phyloP scores from a whole-genome alignment of 92 coral and sea anemone genomes.

The Hydrozoanthus gracilis region DNA sequence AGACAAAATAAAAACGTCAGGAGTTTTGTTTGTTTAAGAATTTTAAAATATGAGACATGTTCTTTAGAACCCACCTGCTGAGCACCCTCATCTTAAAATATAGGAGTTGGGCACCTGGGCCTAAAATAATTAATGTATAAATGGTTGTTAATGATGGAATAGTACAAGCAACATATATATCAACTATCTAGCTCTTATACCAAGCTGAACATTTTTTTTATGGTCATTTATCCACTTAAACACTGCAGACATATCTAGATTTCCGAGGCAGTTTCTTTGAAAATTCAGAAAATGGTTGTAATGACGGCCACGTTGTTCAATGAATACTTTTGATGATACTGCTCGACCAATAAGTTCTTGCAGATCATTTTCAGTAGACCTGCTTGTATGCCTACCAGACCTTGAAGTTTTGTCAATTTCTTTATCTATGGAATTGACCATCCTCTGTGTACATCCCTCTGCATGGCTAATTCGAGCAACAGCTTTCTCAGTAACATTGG shows the following conservation, averaged over 20 bases:
- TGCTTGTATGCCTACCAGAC: constrained; percentile 42
- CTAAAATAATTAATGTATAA: not conserved
- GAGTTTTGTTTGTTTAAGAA: too few species aligned
- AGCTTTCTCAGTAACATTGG: constrained; percentile 57
- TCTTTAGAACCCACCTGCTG: too few species aligned
- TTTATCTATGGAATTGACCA: constrained; percentile 29
- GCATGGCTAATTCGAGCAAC: constrained; percentile 62
- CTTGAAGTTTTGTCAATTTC: constrained; percentile 19
- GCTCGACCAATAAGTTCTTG: constrained; percentile 31
- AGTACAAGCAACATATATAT: not conserved
- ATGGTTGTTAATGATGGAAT: not conserved
- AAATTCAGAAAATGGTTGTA: constrained; percentile 27
- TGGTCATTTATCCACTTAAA: constrained; percentile 46
- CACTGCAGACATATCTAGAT: constrained; percentile 28
- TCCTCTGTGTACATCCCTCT: constrained; percentile 45
- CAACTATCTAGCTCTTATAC: constrained; percentile 40
- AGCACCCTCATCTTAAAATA: too few species aligned
- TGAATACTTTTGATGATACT: constrained; percentile 8
- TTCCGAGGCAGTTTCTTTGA: constrained; percentile 9
- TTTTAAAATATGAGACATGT: too few species aligned
- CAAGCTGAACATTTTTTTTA: constrained; percentile 31
- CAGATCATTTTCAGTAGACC: constrained; percentile 16
- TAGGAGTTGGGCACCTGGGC: too few species aligned
- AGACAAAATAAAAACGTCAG: too few species aligned
- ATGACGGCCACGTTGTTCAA: constrained; percentile 24